Evolutionary conservation across 2,888 invertebrate genomes (phyloP).

Genomic region (Hyposoter dolosus): DNA sequence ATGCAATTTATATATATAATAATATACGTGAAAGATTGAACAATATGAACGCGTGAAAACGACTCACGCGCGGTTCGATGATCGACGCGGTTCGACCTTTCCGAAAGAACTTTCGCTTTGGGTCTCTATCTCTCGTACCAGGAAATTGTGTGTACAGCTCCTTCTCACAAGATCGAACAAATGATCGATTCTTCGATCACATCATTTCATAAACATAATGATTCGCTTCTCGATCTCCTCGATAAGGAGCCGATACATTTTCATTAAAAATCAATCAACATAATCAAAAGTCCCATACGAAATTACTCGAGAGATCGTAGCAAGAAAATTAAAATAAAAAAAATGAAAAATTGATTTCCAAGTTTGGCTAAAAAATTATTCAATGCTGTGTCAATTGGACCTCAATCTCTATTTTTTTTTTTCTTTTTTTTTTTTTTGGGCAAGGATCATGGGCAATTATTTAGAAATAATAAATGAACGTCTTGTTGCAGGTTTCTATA

Average conservation of each 20-base stretch:
- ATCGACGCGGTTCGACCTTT: slow-evolving; percentile 50
- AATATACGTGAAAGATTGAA: slow-evolving; percentile 42
- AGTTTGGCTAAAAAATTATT: not conserved
- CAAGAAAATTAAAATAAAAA: no score
- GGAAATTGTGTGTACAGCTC: slow-evolving; percentile 29
- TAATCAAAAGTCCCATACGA: not conserved
- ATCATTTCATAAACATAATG: not conserved
- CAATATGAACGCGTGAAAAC: slow-evolving; percentile 42
- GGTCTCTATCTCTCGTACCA: slow-evolving; percentile 35
- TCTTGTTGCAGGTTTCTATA: slow-evolving; percentile 80
- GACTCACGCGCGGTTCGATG: slow-evolving; percentile 40
- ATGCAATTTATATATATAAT: slow-evolving; percentile 52
- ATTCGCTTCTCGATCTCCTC: not conserved
- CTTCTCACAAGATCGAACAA: slow-evolving; percentile 31
- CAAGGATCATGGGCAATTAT: not conserved
- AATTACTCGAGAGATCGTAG: not conserved
- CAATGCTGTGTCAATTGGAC: not conserved
- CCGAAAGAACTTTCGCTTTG: slow-evolving; percentile 59
- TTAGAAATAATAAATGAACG: not conserved
- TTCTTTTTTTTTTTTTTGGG: no score
- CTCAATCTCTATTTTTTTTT: not conserved
- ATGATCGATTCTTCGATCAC: slow-evolving; percentile 21
- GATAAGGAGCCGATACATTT: not conserved
- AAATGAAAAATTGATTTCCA: not conserved
- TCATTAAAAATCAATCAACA: not conserved